These are phyloP conservation scores for Chrysemys picta DNA, from an alignment of 2,113 vertebrate genomes.

Conservation along the genomic window DNA sequence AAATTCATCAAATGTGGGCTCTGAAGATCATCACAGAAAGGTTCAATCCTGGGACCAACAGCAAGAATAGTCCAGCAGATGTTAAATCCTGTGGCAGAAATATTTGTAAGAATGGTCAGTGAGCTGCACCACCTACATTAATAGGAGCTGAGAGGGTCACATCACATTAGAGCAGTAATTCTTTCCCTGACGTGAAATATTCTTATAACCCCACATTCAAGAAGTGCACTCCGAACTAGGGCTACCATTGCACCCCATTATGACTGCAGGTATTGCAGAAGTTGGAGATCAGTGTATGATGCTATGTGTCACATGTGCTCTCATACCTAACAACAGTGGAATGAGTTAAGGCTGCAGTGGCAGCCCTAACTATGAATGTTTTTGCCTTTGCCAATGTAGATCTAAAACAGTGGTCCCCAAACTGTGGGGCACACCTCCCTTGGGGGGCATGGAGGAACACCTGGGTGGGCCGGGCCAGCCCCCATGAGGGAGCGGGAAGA, in stretches of 20 bases:
- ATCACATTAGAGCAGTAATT: neutral
- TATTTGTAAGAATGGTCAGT: neutral
- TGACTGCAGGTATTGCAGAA: neutral
- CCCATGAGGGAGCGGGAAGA: no score
- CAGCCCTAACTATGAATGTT: neutral
- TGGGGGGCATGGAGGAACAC: no score
- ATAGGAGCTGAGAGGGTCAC: neutral
- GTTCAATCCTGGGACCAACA: neutral
- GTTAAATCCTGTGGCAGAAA: neutral
- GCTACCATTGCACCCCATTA: neutral
- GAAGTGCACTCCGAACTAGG: neutral
- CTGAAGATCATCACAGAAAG: neutral
- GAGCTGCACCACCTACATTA: neutral
- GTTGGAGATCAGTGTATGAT: neutral
- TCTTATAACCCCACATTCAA: neutral
- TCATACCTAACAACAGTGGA: neutral
- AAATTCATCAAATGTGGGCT: neutral
- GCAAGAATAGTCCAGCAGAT: neutral
- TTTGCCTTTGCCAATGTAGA: slow-evolving; percentile 30
- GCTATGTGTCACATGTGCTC: neutral
- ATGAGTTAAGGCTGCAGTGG: neutral
- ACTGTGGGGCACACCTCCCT: no score
- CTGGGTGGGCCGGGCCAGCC: no score
- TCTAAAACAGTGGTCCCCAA: no score
- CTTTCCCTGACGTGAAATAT: neutral